phyloP scores from a whole-genome alignment of 1,140 invertebrate genomes.

The Polyergus mexicanus region DNA sequence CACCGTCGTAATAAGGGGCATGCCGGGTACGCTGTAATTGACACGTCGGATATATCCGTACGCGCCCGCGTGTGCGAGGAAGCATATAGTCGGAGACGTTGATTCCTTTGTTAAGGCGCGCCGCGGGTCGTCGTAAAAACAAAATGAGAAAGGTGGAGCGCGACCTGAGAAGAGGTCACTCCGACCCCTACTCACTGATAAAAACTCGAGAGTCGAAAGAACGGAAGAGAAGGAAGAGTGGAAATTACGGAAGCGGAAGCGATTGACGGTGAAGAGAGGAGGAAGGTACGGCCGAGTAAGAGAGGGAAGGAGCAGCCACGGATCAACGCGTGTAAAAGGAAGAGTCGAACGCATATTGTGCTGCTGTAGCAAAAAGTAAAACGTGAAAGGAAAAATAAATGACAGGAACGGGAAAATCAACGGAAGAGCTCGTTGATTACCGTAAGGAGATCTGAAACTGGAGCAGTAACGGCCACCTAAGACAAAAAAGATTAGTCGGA shows the following conservation, averaged over 20 bases:
- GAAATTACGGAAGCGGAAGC: conserved; percentile 41
- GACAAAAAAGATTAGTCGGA: conserved; percentile 45
- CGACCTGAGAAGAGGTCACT: conserved; percentile 38
- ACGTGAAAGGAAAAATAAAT: conserved; percentile 35
- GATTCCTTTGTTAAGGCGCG: conserved; percentile 60
- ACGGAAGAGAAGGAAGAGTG: conserved; percentile 37
- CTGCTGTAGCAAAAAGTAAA: conserved; percentile 23
- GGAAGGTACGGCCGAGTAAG: conserved; percentile 4
- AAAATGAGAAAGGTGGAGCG: conserved; percentile 40
- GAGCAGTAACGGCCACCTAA: conserved; percentile 45
- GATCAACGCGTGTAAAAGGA: conserved; percentile 53
- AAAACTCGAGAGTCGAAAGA: conserved; percentile 54
- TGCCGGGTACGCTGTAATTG: conserved; percentile 52
- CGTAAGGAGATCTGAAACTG: conserved; percentile 63
- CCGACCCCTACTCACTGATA: conserved; percentile 23
- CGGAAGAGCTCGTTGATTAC: conserved; percentile 48
- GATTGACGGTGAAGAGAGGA: background rate
- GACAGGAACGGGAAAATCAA: conserved; percentile 33
- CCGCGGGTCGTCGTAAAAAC: conserved; percentile 31
- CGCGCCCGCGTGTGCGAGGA: conserved; percentile 32
- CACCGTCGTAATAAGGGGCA: conserved; percentile 30
- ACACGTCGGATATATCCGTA: conserved; percentile 63
- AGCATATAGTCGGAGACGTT: conserved; percentile 60
- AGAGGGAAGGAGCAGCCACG: conserved; percentile 38
- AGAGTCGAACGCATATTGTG: background rate